Evolutionary conservation across 2,888 invertebrate genomes (phyloP).

Genomic region (Papilio gigon): DNA sequence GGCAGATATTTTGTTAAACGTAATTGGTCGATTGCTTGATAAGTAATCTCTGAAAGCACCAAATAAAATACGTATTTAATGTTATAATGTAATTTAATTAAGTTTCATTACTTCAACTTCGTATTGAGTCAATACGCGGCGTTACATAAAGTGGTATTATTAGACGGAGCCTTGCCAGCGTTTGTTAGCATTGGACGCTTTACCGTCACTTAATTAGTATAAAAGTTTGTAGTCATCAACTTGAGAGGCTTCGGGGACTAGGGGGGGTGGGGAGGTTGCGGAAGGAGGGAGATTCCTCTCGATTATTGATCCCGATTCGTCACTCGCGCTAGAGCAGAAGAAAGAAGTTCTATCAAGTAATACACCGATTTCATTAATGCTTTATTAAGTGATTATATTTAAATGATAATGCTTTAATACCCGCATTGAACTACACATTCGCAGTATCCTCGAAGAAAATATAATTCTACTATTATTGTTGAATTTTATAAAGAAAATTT

Average conservation of each 20-base stretch:
- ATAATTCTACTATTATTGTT: too few relatives aligned
- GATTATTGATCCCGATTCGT: constrained; percentile 33
- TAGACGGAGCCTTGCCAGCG: constrained; percentile 20
- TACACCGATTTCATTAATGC: background rate
- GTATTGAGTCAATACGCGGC: constrained; percentile 7
- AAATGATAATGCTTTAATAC: too few relatives aligned
- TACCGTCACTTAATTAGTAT: constrained; percentile 60
- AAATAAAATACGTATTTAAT: background rate
- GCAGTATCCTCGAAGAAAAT: background rate
- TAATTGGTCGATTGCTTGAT: too few relatives aligned
- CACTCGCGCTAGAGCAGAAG: constrained; percentile 6
- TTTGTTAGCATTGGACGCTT: constrained; percentile 36
- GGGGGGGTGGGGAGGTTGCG: constrained; percentile 41
- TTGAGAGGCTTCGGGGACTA: constrained; percentile 22
- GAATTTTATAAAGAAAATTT: too few relatives aligned
- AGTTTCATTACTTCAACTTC: constrained; percentile 11
- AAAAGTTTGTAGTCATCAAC: constrained; percentile 57
- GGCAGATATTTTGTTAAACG: too few relatives aligned
- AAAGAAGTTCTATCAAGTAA: constrained; percentile 8
- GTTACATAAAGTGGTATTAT: constrained; percentile 24
- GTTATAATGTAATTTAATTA: constrained; percentile 10
- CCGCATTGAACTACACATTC: background rate
- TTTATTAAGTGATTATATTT: too few relatives aligned
- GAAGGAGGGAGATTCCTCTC: constrained; percentile 13
- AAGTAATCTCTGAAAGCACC: too few relatives aligned